Evolutionary conservation across 2,113 vertebrate species (phyloP), one percentile per base, ranked within the genome.

Genomic region (Mola mola): DNA sequence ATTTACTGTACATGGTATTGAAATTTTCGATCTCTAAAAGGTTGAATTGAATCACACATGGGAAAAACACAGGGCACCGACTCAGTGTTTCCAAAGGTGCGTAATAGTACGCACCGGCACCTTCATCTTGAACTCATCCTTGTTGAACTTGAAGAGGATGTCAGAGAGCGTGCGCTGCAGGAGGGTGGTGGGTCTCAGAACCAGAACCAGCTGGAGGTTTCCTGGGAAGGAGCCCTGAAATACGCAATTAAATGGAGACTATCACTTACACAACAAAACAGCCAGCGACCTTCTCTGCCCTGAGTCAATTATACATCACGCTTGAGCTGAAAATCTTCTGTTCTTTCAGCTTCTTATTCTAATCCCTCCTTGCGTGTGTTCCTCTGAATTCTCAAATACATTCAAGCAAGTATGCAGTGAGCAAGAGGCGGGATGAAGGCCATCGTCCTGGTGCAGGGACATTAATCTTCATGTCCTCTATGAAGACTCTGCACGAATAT

Each of bases 121-220:
- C 91, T 99, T 99, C 95, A 99, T 98, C 92, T 96, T 99, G 92
- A 98, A 94, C 68, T 98, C 97, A 96, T 99, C 96, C 86, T 92
- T 95, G 90, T 94, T 95, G 84, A 98, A 93, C 80, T 90, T 96
- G 89, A 98, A 96, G 41, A 95, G 90, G 80, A 99, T 90, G 83
- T 98, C 95, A 0, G 95, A 96, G 60, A 99, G 90, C 0, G 95
- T 84, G 25, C 95, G 90, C 83, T 99, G 96, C 60, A 98, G 88
- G 57, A 98, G 89, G 11, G 94, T 91, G 7, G 95, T 93, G 37
- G 97, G 97, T 64, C 96, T 94, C 72, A 99, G 88, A 48, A 99
- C 94, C 1, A 99, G 93, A 56, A 99, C 95, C 29, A 96, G 92
- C 87, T 98, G 96, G 61, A 99, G 92, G 90, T 98, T 98, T 66